Percentiles rank a stretch among this genome's conserved stretches.
Conservation (phyloP, 2,888 invertebrate species). For the Chloroclysta siterata region DNA sequence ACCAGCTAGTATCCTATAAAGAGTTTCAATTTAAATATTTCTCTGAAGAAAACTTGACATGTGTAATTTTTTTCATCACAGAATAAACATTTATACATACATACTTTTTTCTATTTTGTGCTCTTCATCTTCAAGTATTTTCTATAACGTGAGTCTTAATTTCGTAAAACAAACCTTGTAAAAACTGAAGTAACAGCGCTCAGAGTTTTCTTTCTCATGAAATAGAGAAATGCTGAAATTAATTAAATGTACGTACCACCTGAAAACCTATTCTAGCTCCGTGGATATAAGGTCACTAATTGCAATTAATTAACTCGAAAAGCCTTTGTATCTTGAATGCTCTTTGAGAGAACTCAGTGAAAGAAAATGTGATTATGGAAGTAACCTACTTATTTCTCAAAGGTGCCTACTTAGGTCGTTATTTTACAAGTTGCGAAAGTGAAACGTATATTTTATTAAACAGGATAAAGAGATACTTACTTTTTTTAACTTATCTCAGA, state of each 20-base stretch:
- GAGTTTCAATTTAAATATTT: too few relatives aligned
- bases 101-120: too few relatives aligned
- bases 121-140: too few relatives aligned
- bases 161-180: neutral
- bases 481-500: too few relatives aligned
- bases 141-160: neutral
- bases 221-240: constrained; percentile 37
- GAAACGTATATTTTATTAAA: neutral
- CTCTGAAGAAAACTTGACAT: too few relatives aligned
- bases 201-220: neutral
- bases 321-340: constrained; percentile 46
- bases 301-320: constrained; percentile 60
- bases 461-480: neutral
- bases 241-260: constrained; percentile 46
- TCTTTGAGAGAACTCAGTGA: constrained; percentile 37
- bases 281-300: constrained; percentile 55
- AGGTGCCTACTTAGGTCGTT: constrained; percentile 16
- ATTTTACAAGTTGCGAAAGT: constrained; percentile 17
- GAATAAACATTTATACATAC: too few relatives aligned
- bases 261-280: constrained; percentile 40
- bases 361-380: constrained; percentile 34
- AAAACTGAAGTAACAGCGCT: constrained; percentile 2
- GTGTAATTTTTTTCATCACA: too few relatives aligned
- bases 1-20: too few relatives aligned
- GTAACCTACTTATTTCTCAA: constrained; percentile 29